A percentile compares a stretch with the other conserved stretches of the same genome.
Evolutionary conservation across 1,140 invertebrate genomes (phyloP).

Genomic region (Eueides isabella): DNA sequence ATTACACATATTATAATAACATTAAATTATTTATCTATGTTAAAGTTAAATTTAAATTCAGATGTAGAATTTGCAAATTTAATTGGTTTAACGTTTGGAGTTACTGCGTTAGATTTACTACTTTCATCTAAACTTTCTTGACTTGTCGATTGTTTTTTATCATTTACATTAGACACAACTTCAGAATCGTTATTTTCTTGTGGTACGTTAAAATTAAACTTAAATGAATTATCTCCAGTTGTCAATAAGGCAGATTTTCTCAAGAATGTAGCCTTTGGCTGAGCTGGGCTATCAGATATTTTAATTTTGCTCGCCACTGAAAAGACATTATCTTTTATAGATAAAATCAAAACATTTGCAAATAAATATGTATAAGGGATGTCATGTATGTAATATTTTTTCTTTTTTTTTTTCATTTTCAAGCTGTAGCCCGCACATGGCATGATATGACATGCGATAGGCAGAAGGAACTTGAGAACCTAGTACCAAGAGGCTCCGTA

Average conservation of each 20-base stretch:
- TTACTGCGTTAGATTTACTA: constrained; percentile 38
- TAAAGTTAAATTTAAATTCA: constrained; percentile 76
- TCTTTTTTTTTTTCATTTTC: too few relatives aligned
- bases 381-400: too few relatives aligned
- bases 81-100: constrained; percentile 34
- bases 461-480: too few relatives aligned
- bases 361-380: neutral
- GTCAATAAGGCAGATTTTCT: constrained; percentile 72
- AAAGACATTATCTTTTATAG: constrained; percentile 45
- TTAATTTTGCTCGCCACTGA: constrained; percentile 79
- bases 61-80: constrained; percentile 57
- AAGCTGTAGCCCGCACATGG: too few relatives aligned
- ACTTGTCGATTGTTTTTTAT: constrained; percentile 39
- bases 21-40: constrained; percentile 50
- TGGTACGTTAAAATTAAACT: constrained; percentile 68
- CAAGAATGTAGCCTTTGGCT: constrained; percentile 75
- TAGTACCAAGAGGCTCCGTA: too few relatives aligned
- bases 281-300: constrained; percentile 64
- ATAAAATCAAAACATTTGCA: constrained; percentile 13
- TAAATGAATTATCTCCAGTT: constrained; percentile 67
- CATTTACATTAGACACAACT: constrained; percentile 36
- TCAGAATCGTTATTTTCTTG: constrained; percentile 44
- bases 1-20: constrained; percentile 16
- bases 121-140: constrained; percentile 40
- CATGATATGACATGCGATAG: too few relatives aligned